These are phyloP conservation scores for Ptilorrhoa leucosticta DNA, from an alignment of 2,113 vertebrate species.

Conservation along the genomic window DNA sequence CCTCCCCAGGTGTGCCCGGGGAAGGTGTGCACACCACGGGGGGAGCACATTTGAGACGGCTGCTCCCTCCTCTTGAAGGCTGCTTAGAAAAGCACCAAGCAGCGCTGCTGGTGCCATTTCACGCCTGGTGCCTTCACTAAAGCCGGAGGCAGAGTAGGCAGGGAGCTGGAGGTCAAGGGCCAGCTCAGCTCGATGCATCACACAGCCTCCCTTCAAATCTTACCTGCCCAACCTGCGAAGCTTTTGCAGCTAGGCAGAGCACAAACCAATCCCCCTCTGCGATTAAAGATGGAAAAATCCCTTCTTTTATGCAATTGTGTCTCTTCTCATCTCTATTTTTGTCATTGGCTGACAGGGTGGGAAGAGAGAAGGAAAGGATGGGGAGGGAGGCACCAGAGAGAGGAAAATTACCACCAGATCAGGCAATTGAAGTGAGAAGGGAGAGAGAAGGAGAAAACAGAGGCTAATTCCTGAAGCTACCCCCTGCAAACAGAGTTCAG, in stretches of 20 bases:
- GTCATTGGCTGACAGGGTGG: conserved; percentile 2
- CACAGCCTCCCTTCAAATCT: neutral
- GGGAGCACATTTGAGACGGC: rapidly evolving
- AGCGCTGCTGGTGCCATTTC: neutral
- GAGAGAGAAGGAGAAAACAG: neutral
- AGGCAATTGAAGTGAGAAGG: neutral
- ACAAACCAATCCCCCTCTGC: neutral
- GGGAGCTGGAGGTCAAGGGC: neutral
- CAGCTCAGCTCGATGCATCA: neutral
- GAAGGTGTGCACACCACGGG: rapidly evolving
- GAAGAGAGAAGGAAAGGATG: neutral
- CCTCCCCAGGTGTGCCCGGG: neutral
- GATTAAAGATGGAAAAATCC: neutral
- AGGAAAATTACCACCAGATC: neutral
- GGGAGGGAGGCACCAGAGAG: neutral
- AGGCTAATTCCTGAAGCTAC: neutral
- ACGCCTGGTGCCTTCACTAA: neutral
- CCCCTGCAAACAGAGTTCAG: neutral
- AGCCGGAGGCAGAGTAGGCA: neutral
- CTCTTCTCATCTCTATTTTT: conserved; percentile 21
- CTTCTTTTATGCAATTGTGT: neutral
- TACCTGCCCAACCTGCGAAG: neutral
- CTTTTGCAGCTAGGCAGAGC: rapidly evolving
- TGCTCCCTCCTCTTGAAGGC: neutral
- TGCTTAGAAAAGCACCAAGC: neutral